phyloP scores from a whole-genome alignment of 1,140 invertebrate genomes.

The Adoxophyes honmai region DNA sequence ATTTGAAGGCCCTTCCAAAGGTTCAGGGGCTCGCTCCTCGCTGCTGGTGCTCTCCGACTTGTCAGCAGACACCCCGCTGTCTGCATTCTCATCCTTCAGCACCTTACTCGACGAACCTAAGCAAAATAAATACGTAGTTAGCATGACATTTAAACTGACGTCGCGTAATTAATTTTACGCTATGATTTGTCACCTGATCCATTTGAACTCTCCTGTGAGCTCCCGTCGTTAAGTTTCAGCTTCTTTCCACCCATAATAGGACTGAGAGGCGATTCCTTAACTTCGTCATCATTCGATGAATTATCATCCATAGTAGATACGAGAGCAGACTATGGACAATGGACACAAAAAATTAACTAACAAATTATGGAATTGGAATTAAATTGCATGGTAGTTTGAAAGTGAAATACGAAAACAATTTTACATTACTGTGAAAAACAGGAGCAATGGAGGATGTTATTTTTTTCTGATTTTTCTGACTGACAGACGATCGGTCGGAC shows the following conservation, averaged over 20 bases:
- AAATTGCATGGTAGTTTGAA: background rate
- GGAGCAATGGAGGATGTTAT: slow-evolving; percentile 27
- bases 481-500: slow-evolving; percentile 14
- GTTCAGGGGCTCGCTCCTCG: slow-evolving; percentile 41
- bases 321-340: slow-evolving; percentile 2
- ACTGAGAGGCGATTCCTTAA: slow-evolving; percentile 49
- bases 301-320: slow-evolving; percentile 60
- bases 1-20: slow-evolving; percentile 43
- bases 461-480: slow-evolving; percentile 19
- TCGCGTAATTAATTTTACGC: slow-evolving; percentile 25
- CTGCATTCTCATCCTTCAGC: slow-evolving; percentile 63
- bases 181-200: slow-evolving; percentile 42
- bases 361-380: background rate
- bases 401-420: slow-evolving; percentile 5
- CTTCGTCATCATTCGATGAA: slow-evolving; percentile 61
- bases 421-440: slow-evolving; percentile 7
- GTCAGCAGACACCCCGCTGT: slow-evolving; percentile 69
- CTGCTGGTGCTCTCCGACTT: slow-evolving; percentile 72
- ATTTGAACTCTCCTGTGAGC: slow-evolving; percentile 61
- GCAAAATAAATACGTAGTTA: slow-evolving; percentile 36
- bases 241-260: slow-evolving; percentile 61
- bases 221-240: slow-evolving; percentile 68
- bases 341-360: background rate
- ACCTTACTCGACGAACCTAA: slow-evolving; percentile 45
- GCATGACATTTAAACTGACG: slow-evolving; percentile 40